Evolutionary conservation across 2,797 vertebrate genomes (phyloP).

Genomic region (Pteronotus mesoamericanus): DNA sequence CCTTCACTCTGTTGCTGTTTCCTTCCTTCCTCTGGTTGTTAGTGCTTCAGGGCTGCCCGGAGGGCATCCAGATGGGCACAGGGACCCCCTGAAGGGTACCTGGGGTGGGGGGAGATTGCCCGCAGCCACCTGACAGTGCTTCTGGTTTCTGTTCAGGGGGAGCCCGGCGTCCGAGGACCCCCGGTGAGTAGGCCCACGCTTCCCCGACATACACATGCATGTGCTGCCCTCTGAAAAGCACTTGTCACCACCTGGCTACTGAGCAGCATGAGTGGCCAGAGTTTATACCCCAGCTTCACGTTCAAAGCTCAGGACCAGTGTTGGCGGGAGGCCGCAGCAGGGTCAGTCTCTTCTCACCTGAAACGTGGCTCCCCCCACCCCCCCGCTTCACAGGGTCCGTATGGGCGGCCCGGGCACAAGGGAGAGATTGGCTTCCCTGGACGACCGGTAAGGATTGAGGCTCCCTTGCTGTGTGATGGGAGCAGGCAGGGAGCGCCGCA

Average conservation of each 20-base stretch:
- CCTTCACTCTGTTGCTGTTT: rapidly evolving
- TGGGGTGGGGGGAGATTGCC: no score
- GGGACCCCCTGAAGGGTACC: not conserved
- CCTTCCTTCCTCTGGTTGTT: not conserved
- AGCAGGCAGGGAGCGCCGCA: not conserved
- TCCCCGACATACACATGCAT: rapidly evolving
- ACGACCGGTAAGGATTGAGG: conserved; percentile 88
- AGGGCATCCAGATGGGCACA: rapidly evolving
- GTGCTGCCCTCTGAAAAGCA: rapidly evolving
- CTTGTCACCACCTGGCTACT: rapidly evolving
- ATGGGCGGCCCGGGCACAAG: conserved; percentile 86
- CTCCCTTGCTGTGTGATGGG: not conserved
- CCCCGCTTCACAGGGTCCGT: conserved; percentile 74
- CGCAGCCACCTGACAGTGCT: rapidly evolving
- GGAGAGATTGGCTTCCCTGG: conserved; percentile 98
- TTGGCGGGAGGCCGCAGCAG: rapidly evolving
- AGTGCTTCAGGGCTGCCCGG: rapidly evolving
- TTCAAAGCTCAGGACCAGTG: not conserved
- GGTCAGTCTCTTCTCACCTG: not conserved
- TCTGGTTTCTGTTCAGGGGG: conserved; percentile 74
- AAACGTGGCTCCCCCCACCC: rapidly evolving
- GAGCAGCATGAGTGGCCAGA: rapidly evolving
- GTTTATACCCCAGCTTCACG: not conserved
- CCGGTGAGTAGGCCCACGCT: conserved; percentile 49
- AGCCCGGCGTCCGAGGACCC: conserved; percentile 76